Evolutionary conservation across 2,113 vertebrate genomes (phyloP).

Genomic region (Phalacrocorax carbo): DNA sequence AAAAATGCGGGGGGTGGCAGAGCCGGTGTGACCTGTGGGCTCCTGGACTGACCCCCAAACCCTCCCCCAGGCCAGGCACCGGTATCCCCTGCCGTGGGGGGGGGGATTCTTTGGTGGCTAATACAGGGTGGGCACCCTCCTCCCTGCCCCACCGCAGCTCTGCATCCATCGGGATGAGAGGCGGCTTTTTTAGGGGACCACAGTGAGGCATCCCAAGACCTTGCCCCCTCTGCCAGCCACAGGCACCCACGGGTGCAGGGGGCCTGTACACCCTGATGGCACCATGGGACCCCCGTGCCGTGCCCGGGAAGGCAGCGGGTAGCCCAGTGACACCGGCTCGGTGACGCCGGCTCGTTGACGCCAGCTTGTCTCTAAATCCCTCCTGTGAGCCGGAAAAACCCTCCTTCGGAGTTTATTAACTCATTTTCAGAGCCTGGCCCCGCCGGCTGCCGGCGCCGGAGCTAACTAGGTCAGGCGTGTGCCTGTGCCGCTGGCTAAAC

Average conservation of each 20-base stretch:
- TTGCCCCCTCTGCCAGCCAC: fast-evolving
- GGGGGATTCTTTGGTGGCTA: neutral
- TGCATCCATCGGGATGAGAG: neutral
- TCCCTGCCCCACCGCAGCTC: too few relatives aligned
- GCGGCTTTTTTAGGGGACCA: neutral
- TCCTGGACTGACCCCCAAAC: neutral
- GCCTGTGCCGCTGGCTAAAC: neutral
- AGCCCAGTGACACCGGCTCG: neutral
- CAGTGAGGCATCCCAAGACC: neutral
- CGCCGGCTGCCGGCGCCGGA: neutral
- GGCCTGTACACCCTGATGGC: neutral
- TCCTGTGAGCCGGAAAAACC: neutral
- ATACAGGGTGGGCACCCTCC: neutral
- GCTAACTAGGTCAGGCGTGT: neutral
- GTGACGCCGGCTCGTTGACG: neutral
- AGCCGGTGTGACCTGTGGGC: neutral
- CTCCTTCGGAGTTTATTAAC: neutral
- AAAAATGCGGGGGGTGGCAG: neutral
- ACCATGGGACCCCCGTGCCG: neutral
- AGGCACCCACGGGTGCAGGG: neutral
- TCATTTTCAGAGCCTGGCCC: neutral
- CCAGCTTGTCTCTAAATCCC: neutral
- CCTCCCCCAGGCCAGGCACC: too few relatives aligned
- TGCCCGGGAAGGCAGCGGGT: neutral
- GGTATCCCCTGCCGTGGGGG: neutral